A percentile compares a stretch with the other conserved stretches of the same genome.
Conservation (phyloP, 2,797 vertebrate genomes). For the Xerus rutilus region DNA sequence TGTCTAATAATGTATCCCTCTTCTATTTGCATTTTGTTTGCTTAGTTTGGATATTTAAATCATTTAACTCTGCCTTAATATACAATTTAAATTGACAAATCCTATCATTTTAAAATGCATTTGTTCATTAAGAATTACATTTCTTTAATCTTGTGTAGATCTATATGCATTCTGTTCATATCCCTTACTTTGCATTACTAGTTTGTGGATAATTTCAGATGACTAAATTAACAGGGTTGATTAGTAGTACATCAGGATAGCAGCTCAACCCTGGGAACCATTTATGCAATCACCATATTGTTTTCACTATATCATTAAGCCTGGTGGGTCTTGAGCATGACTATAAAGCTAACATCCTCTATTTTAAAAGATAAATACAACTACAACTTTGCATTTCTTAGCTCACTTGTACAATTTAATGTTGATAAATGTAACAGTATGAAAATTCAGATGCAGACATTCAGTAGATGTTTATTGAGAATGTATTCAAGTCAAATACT, state of each 20-base stretch:
- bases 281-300: neutral
- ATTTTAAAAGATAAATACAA: conserved; percentile 26
- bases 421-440: neutral
- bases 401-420: neutral
- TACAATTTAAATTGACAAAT: conserved; percentile 61
- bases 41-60: conserved; percentile 48
- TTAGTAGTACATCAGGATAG: conserved; percentile 16
- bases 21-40: conserved; percentile 58
- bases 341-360: neutral
- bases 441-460: conserved; percentile 2
- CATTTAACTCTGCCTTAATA: conserved; percentile 54
- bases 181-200: conserved; percentile 39
- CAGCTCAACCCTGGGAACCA: neutral
- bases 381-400: neutral
- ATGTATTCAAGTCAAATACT: conserved; percentile 25
- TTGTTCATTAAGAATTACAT: neutral
- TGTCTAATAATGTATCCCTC: conserved; percentile 53
- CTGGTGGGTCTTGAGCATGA: neutral
- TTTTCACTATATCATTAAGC: neutral
- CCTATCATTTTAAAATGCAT: conserved; percentile 37
- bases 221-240: conserved; percentile 25
- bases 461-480: neutral
- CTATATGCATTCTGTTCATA: neutral
- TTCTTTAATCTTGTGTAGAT: conserved; percentile 50
- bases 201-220: conserved; percentile 46